Evolutionary conservation across 37 sponge, comb jelly and placozoan species (phyloP).

Genomic region (Ephydatia muelleri): DNA sequence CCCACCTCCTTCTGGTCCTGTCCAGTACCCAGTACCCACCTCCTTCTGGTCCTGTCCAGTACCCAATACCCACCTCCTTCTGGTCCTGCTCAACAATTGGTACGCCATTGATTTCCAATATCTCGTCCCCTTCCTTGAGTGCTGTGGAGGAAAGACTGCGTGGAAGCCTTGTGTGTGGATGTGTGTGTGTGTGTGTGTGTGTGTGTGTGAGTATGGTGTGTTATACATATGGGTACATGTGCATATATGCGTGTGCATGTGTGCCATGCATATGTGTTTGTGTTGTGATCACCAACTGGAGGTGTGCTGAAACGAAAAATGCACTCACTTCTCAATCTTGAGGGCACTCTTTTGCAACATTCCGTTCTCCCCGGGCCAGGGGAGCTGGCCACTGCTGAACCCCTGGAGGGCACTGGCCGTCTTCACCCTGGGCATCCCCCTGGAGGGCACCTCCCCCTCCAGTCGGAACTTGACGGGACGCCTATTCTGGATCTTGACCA

Average conservation of each 20-base stretch:
- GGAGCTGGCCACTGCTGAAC: slow-evolving; percentile 39
- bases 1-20: too few species aligned
- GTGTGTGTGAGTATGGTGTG: too few species aligned
- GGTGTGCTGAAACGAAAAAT: too few species aligned
- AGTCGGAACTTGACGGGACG: slow-evolving; percentile 6
- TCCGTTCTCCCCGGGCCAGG: slow-evolving; percentile 34
- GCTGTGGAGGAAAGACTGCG: slow-evolving; percentile 35
- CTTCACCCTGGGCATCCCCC: not conserved
- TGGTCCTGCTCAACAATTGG: slow-evolving; percentile 72
- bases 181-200: not conserved
- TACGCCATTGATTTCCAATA: slow-evolving; percentile 77
- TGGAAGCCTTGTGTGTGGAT: slow-evolving; percentile 54
- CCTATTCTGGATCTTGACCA: not conserved
- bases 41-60: too few species aligned
- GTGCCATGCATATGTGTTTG: not conserved
- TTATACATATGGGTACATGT: too few species aligned
- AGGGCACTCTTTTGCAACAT: slow-evolving; percentile 26
- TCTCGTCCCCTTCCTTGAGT: slow-evolving; percentile 66
- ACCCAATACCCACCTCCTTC: slow-evolving; percentile 37
- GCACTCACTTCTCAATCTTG: slow-evolving; percentile 65
- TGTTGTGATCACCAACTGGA: too few species aligned
- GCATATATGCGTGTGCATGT: too few species aligned
- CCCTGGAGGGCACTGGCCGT: slow-evolving; percentile 36
- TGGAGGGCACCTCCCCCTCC: slow-evolving; percentile 51
- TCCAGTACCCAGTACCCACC: too few species aligned